Evolutionary conservation across 37 sponge, comb jelly and placozoan genomes (phyloP).

Genomic region (Theonella swinhoei): DNA sequence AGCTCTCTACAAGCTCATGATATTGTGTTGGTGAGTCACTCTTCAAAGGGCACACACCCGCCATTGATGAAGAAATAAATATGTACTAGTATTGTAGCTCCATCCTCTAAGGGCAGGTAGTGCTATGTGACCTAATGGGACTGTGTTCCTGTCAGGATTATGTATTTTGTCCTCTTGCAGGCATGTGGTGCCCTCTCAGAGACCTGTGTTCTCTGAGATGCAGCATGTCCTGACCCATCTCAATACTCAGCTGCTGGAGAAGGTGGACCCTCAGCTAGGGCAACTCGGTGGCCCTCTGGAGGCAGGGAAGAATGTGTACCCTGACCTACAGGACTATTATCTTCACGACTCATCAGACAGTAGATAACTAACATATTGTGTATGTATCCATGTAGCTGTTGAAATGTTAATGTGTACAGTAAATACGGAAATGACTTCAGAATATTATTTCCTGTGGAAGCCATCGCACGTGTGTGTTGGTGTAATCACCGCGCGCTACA

Average conservation of each 20-base stretch:
- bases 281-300: constrained; percentile 48
- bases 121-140: too few relatives aligned
- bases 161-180: constrained; percentile 6
- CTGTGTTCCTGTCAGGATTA: too few relatives aligned
- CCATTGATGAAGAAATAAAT: too few relatives aligned
- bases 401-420: too few relatives aligned
- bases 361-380: too few relatives aligned
- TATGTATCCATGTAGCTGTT: too few relatives aligned
- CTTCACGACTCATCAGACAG: not conserved
- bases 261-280: not conserved
- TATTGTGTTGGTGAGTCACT: constrained; percentile 41
- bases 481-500: too few relatives aligned
- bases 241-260: constrained; percentile 22
- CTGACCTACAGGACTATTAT: constrained; percentile 59
- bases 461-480: too few relatives aligned
- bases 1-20: constrained; percentile 46
- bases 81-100: too few relatives aligned
- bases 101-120: too few relatives aligned
- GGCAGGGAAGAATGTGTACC: constrained; percentile 35
- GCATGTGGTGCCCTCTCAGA: constrained; percentile 6
- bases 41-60: not conserved
- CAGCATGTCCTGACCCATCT: constrained; percentile 18
- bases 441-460: too few relatives aligned
- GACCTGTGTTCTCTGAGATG: constrained; percentile 39
- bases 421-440: too few relatives aligned